Conservation (phyloP, 2,797 vertebrate species). For the Xyrichtys novacula region DNA sequence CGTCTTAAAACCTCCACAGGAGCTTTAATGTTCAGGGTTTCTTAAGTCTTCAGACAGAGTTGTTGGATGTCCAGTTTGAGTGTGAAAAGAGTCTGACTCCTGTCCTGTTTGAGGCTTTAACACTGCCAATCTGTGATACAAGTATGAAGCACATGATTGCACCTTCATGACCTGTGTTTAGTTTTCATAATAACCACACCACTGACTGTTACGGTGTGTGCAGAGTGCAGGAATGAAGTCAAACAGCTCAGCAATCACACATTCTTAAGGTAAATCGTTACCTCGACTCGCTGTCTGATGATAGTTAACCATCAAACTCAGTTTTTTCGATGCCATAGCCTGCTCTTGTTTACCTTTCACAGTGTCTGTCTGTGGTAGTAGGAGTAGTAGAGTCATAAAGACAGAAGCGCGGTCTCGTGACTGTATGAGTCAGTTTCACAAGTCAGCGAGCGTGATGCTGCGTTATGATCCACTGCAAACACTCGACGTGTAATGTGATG, state of each 20-base stretch:
- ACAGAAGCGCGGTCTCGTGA: slow-evolving; percentile 28
- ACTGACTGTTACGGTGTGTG: background rate
- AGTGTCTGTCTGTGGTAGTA: background rate
- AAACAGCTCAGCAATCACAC: background rate
- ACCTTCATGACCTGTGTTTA: background rate
- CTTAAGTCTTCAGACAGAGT: background rate
- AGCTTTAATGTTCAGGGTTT: too few relatives aligned
- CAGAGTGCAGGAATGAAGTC: background rate
- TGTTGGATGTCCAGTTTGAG: background rate
- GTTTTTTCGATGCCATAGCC: background rate
- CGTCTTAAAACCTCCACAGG: too few relatives aligned
- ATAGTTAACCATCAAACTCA: background rate
- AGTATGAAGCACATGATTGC: background rate
- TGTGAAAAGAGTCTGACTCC: background rate
- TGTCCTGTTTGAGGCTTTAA: too few relatives aligned
- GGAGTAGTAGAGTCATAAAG: background rate
- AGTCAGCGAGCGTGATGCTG: slow-evolving; percentile 15
- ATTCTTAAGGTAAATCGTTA: background rate
- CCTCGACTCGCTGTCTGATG: background rate
- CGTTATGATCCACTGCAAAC: background rate
- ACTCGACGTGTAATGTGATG: slow-evolving; percentile 26
- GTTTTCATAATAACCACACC: background rate
- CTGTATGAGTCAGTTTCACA: slow-evolving; percentile 36
- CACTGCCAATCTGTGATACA: background rate
- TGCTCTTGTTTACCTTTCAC: background rate